A percentile compares a stretch with the other conserved stretches of the same genome.
Evolutionary conservation across 2,797 vertebrate species (phyloP).

Genomic region (Pseudomugil gertrudae): DNA sequence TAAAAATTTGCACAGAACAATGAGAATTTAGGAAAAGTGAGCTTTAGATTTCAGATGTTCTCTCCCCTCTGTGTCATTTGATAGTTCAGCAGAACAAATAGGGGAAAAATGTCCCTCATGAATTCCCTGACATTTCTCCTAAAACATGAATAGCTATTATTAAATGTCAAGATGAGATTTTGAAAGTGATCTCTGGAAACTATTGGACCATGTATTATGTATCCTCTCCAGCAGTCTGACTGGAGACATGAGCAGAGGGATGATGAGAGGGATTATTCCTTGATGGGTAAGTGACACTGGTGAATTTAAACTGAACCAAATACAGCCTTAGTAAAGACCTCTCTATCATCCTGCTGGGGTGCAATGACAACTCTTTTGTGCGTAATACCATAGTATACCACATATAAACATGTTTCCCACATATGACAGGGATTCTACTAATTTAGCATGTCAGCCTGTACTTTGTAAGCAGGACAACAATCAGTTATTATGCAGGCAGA

Average conservation of each 20-base stretch:
- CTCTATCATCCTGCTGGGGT: constrained; percentile 9
- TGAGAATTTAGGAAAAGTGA: not conserved
- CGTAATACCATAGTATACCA: constrained; percentile 32
- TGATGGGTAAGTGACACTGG: constrained; percentile 36
- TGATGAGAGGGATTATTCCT: constrained; percentile 40
- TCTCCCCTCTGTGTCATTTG: not conserved
- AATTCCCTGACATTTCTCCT: not conserved
- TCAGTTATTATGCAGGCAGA: constrained; percentile 24
- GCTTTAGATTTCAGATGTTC: not conserved
- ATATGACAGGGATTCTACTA: constrained; percentile 37
- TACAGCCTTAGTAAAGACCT: constrained; percentile 21
- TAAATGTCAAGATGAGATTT: not conserved
- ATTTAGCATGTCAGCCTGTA: constrained; percentile 39
- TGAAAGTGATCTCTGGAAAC: not conserved
- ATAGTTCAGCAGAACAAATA: not conserved
- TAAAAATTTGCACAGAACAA: not conserved
- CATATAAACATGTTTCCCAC: constrained; percentile 27
- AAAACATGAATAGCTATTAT: not conserved
- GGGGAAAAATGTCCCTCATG: not conserved
- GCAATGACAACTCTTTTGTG: constrained; percentile 26
- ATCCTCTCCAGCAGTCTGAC: constrained; percentile 13
- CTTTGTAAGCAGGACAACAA: constrained; percentile 28
- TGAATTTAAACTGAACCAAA: constrained; percentile 24
- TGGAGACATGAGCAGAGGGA: constrained; percentile 18
- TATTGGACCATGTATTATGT: constrained; percentile 6